These are phyloP conservation scores for Crotalus adamanteus DNA, from an alignment of 2,797 vertebrate species.

Conservation along the genomic window DNA sequence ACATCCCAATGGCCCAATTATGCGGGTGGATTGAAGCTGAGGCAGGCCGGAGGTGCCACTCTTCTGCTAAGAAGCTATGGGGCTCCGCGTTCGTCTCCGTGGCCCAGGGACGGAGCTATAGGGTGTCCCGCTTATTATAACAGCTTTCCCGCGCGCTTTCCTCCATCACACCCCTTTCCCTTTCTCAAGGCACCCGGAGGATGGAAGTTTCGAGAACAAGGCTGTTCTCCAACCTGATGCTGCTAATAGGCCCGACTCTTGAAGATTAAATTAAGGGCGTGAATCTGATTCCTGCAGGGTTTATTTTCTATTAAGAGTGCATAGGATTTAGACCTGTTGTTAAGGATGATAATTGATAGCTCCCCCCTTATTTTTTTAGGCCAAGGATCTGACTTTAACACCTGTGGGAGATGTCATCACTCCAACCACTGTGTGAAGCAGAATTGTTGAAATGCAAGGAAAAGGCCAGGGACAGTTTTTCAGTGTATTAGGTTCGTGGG, in stretches of 20 bases:
- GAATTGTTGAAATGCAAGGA: neutral
- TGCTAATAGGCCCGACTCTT: neutral
- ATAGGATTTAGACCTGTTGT: neutral
- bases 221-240: neutral
- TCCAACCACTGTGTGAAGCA: neutral
- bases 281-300: neutral
- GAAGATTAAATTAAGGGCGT: neutral
- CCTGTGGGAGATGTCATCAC: neutral
- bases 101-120: neutral
- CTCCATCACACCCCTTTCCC: neutral
- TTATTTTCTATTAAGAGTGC: neutral
- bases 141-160: neutral
- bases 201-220: neutral
- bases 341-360: neutral
- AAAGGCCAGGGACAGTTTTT: neutral
- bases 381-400: neutral
- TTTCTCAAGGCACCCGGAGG: neutral
- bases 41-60: neutral
- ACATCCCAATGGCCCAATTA: neutral
- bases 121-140: neutral
- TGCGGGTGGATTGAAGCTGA: neutral
- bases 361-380: neutral
- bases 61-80: neutral
- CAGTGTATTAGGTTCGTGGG: too few relatives aligned
- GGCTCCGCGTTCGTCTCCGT: neutral